These are phyloP conservation scores for Abramis brama DNA, from an alignment of 2,113 vertebrate genomes.

Conservation along the genomic window DNA sequence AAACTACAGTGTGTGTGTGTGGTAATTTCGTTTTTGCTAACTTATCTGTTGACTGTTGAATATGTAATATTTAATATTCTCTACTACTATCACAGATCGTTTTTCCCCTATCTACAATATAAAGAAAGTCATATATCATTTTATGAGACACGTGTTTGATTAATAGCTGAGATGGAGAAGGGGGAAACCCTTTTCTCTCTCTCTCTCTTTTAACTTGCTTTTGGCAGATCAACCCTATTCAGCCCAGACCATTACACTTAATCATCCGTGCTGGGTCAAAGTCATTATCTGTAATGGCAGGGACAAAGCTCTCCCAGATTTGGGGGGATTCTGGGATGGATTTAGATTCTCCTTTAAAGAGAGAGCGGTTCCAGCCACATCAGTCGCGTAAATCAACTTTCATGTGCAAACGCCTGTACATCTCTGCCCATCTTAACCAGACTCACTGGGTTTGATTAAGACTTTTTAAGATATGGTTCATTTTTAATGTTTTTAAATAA, in stretches of 20 bases:
- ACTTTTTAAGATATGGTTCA: constrained; percentile 12
- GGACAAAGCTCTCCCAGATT: constrained; percentile 72
- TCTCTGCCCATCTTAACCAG: constrained; percentile 2
- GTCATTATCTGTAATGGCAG: constrained; percentile 71
- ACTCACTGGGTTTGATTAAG: constrained; percentile 34
- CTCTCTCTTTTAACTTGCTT: constrained; percentile 61
- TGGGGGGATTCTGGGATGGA: constrained; percentile 65
- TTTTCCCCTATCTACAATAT: not conserved
- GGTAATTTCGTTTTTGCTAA: not conserved
- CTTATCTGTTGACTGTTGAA: not conserved
- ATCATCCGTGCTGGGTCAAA: constrained; percentile 71
- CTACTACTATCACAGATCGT: not conserved
- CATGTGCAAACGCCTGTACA: constrained; percentile 35
- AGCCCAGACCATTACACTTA: constrained; percentile 74
- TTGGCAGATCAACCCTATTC: constrained; percentile 66
- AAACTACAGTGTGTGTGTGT: not conserved
- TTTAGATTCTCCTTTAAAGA: constrained; percentile 58
- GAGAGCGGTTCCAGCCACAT: constrained; percentile 69
- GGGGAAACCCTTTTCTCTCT: constrained; percentile 47
- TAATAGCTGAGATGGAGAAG: constrained; percentile 30
- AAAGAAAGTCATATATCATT: constrained; percentile 9
- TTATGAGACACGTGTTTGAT: not conserved
- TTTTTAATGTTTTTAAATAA: constrained; percentile 28
- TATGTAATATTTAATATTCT: not conserved
- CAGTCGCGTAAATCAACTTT: constrained; percentile 65